Conservation (phyloP, 2,113 vertebrate species). For the Corythoichthys intestinalis region DNA sequence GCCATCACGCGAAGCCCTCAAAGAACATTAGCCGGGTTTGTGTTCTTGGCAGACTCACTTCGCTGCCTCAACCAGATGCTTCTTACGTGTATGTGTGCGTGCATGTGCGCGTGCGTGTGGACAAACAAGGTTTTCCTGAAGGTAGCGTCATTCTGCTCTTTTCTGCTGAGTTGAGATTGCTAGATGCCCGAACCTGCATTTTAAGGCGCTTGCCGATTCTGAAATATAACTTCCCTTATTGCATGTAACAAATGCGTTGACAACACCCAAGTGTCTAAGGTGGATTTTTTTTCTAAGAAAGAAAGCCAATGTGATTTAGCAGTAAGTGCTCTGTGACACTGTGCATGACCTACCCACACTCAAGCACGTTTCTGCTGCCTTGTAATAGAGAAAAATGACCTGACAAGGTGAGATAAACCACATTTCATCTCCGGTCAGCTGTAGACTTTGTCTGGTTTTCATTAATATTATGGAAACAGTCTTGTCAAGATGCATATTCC, state of each 20-base stretch:
- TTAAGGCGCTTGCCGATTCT: slow-evolving; percentile 32
- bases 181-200: slow-evolving; percentile 21
- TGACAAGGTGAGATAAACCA: slow-evolving; percentile 15
- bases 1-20: slow-evolving; percentile 45
- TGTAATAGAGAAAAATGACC: slow-evolving; percentile 19
- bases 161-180: slow-evolving; percentile 28
- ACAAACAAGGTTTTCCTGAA: neutral
- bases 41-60: slow-evolving; percentile 61
- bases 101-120: neutral
- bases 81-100: neutral
- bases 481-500: slow-evolving; percentile 4
- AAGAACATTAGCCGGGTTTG: slow-evolving; percentile 37
- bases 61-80: slow-evolving; percentile 66
- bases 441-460: slow-evolving; percentile 3
- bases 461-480: slow-evolving; percentile 11
- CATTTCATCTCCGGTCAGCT: slow-evolving; percentile 14
- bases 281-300: neutral
- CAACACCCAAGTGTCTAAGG: slow-evolving; percentile 1
- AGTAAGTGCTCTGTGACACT: slow-evolving; percentile 30
- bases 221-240: slow-evolving; percentile 18
- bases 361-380: slow-evolving; percentile 16
- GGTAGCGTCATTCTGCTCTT: neutral
- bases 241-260: slow-evolving; percentile 16
- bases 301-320: slow-evolving; percentile 31
- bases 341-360: slow-evolving; percentile 18